These are phyloP conservation scores for Neolamprologus devosi DNA, from an alignment of 2,113 vertebrate species.

Conservation along the genomic window DNA sequence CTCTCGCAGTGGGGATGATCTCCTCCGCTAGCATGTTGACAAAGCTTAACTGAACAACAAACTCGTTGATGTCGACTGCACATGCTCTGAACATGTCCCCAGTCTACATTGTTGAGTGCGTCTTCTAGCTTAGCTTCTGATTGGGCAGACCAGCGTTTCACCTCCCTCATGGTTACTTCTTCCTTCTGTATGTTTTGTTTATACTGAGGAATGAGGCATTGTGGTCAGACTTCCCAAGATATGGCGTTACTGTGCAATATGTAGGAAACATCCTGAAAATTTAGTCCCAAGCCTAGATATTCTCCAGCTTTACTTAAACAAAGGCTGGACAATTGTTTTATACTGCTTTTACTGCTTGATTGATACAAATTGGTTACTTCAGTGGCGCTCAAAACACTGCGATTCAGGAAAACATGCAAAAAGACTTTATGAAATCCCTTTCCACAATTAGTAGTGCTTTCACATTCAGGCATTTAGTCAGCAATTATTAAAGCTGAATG, in stretches of 20 bases:
- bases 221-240: neutral
- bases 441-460: neutral
- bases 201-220: neutral
- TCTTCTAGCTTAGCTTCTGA: neutral
- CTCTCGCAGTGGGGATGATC: neutral
- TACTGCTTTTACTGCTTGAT: neutral
- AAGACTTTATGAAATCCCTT: neutral
- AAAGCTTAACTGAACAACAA: neutral
- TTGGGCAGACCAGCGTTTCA: neutral
- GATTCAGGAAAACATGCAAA: neutral
- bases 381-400: neutral
- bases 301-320: neutral
- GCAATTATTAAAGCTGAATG: neutral
- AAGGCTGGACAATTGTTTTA: neutral
- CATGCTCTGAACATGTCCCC: neutral
- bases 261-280: neutral
- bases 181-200: neutral
- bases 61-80: accelerated
- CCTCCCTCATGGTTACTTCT: neutral
- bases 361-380: neutral
- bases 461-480: neutral
- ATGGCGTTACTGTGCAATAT: neutral
- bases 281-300: accelerated
- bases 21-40: neutral
- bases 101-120: accelerated